Evolutionary conservation across 2,888 invertebrate species (phyloP), one percentile per base, ranked within the genome.

Genomic region (Molanna angustata): DNA sequence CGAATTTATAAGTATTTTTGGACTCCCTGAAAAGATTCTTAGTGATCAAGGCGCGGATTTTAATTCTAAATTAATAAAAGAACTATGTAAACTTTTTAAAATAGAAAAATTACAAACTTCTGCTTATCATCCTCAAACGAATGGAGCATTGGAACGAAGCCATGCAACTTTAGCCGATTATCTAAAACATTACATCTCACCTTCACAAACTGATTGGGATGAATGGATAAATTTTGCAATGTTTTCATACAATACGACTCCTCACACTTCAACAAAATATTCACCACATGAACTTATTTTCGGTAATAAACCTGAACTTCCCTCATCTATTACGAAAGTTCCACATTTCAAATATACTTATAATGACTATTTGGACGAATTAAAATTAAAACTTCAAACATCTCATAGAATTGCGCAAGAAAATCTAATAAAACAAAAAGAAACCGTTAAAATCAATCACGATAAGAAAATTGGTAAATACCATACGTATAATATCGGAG

Each of bases 31-130:
- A 57, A 48, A 48, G 3, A 61, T 69, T 21, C 47, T 71, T 1
- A 64, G 69, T 0, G 70, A 73, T 54, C 65, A 67, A 62, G 70
- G 67, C 1, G 61, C 64, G 7, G 63, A 69, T 46, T 69, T 70
- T 52, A 65, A 58, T 3, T 65, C 66, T 1, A 57, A 65, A 6
- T 20, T 67, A 41, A 56, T 69, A 2, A 64, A 64, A 61, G 60
- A 67, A 59, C 16, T 65, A 27, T 56, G 56, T n/a, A 64, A 64
- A 56, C 37, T 66, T 18, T 62, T 67, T 35, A 61, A 65, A 61
- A 64, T 64, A 3, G 64, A 63, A 58, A 61, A 66, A 20, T 45
- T 64, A 13, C 56, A 51, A 18, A 56, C 62, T 7, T 64, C 61
- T 20, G 60, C 65, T 7, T 67, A 66, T 46, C 63, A 64, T 47